Evolutionary conservation across 2,888 invertebrate species (phyloP), one percentile per base, ranked within the genome.

Genomic region (Steinernema carpocapsae): DNA sequence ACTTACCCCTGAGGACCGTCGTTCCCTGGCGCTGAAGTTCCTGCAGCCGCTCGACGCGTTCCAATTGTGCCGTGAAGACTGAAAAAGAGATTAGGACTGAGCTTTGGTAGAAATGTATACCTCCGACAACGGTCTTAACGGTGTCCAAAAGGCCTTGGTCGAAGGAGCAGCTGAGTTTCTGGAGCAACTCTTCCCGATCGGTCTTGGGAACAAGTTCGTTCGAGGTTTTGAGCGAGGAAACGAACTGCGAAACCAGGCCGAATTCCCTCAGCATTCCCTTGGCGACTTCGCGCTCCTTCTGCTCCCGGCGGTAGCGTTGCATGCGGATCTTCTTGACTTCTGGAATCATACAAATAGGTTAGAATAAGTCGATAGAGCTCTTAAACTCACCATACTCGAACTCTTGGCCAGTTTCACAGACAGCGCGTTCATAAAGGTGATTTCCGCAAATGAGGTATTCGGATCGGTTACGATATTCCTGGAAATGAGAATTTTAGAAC

Each of bases 261-360:
- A 64, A 64, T 32, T 64, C 64, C 32, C 64, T 22, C 17, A 37
- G 17, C 12, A n/a, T 64, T 2, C 64, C 64, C 32, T 64, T 64
- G 17, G 64, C 32, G 12, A 64, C 64, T 17, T 64, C 64, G 17
- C 64, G 10, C 17, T 64, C 37, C 64, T 64, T 64, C 64, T 64
- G 64, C 10, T 64, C 64, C 32, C 64, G 64, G 7, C 64, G 64
- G 64, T 64, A 64, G 17, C 64, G 64, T 19, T 64, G 64, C 32
- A 64, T 29, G 10, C 64, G 64, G 19, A 64, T 64, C 32, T 17
- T 22, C 32, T 64, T 64, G 29, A 64, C 64, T 19, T 64, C 64
- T 64, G 29, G 17, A 64, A 7, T 1, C 3, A 22, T 1, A 22
- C 3, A 37, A 37, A 37, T 10, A 37, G 37, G 37, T 37, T 37